Evolutionary conservation across 2,797 vertebrate species (phyloP).

Genomic region (Scleropages formosus): DNA sequence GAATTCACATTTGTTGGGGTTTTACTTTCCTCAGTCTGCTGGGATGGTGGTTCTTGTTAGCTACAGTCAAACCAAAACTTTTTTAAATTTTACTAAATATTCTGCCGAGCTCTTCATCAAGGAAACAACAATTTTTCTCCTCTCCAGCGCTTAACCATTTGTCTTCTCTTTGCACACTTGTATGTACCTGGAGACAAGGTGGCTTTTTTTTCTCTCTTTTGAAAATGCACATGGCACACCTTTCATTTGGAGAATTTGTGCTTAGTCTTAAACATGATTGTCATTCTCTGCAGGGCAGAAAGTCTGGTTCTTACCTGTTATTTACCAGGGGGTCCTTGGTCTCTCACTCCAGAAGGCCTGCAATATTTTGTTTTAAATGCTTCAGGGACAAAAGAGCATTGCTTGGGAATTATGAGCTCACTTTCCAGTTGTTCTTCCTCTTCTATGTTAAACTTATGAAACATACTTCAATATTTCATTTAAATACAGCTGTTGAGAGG

Average conservation of each 20-base stretch:
- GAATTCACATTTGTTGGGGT: too few relatives aligned
- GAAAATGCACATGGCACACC: slow-evolving; percentile 27
- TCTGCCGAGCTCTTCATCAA: background rate
- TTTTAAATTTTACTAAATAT: slow-evolving; percentile 8
- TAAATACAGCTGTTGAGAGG: slow-evolving; percentile 22
- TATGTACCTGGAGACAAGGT: slow-evolving; percentile 39
- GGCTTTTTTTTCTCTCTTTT: slow-evolving; percentile 36
- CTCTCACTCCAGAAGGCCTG: slow-evolving; percentile 50
- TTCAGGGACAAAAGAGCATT: slow-evolving; percentile 53
- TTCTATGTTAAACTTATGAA: background rate
- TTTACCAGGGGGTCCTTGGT: slow-evolving; percentile 31
- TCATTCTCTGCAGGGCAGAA: slow-evolving; percentile 55
- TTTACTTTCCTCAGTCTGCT: background rate
- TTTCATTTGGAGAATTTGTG: slow-evolving; percentile 33
- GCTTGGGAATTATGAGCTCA: slow-evolving; percentile 48
- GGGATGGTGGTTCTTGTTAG: background rate
- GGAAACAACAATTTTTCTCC: background rate
- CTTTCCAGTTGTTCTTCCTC: slow-evolving; percentile 35
- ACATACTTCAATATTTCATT: slow-evolving; percentile 23
- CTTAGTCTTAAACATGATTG: slow-evolving; percentile 36
- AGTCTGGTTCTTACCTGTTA: slow-evolving; percentile 35
- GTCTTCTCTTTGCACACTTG: slow-evolving; percentile 35
- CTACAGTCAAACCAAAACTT: background rate
- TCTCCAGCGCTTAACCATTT: slow-evolving; percentile 9
- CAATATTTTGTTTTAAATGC: slow-evolving; percentile 50